Percentiles rank a stretch among this genome's conserved stretches.
Evolutionary conservation across 2,113 vertebrate genomes (phyloP).

Genomic region (Todiramphus saurophagus): DNA sequence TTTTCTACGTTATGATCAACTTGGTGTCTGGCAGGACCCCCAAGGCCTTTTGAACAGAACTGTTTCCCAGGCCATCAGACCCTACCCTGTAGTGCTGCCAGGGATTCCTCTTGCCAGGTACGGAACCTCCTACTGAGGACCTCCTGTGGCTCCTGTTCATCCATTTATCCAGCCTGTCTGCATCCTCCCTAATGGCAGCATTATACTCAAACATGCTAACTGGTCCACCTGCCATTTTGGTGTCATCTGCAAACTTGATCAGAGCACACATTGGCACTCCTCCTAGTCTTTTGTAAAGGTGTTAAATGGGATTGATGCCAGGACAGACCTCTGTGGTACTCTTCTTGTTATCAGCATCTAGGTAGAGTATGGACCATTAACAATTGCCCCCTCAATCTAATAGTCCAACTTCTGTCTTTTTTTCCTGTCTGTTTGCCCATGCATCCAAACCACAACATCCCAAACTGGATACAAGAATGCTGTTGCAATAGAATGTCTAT

Average conservation of each 20-base stretch:
- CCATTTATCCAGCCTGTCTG: background rate
- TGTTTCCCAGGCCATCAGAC: background rate
- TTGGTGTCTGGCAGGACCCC: background rate
- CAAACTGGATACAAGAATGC: background rate
- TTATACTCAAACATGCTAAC: rapidly evolving
- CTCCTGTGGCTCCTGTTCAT: background rate
- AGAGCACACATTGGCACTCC: background rate
- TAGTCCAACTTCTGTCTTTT: background rate
- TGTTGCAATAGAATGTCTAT: background rate
- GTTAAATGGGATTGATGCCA: background rate
- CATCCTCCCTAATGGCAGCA: background rate
- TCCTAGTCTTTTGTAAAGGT: background rate
- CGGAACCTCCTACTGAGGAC: background rate
- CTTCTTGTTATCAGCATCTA: background rate
- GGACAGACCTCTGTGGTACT: background rate
- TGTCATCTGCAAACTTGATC: background rate
- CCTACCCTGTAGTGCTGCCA: background rate
- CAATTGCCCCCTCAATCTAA: background rate
- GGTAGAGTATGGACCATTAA: background rate
- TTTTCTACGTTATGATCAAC: background rate
- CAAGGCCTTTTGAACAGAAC: background rate
- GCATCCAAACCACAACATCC: background rate
- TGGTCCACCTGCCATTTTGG: background rate
- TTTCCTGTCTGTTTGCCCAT: background rate
- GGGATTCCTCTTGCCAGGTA: background rate